These are phyloP conservation scores for Thalassophryne amazonica DNA, from an alignment of 2,797 vertebrate genomes.

Conservation along the genomic window DNA sequence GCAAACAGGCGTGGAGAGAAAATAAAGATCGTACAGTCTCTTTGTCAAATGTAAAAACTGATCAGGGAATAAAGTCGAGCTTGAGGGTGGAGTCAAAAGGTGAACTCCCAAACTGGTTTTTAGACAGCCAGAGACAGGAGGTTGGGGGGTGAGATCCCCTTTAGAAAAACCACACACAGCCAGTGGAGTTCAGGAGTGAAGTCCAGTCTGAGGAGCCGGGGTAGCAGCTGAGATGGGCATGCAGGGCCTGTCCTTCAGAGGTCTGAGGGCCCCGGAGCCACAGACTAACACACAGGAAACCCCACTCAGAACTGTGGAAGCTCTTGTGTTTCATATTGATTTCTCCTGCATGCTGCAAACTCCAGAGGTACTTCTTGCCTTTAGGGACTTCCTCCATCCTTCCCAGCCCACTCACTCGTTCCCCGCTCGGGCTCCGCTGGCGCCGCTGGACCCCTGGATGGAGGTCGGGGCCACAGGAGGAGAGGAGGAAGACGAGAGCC, in stretches of 20 bases:
- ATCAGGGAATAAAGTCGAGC: slow-evolving; percentile 61
- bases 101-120: slow-evolving; percentile 55
- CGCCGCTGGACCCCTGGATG: slow-evolving; percentile 68
- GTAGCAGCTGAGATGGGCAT: slow-evolving; percentile 62
- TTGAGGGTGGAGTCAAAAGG: slow-evolving; percentile 63
- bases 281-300: slow-evolving; percentile 67
- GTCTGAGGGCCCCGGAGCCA: slow-evolving; percentile 69
- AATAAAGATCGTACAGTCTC: slow-evolving; percentile 65
- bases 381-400: slow-evolving; percentile 68
- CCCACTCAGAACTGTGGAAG: slow-evolving; percentile 60
- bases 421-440: slow-evolving; percentile 60
- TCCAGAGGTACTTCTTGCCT: slow-evolving; percentile 75
- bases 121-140: slow-evolving; percentile 61
- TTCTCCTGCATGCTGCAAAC: slow-evolving; percentile 67
- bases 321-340: slow-evolving; percentile 77
- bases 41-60: slow-evolving; percentile 68
- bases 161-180: slow-evolving; percentile 74
- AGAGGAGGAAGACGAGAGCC: slow-evolving; percentile 69
- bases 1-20: slow-evolving; percentile 36
- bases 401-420: slow-evolving; percentile 75
- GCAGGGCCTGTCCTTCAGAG: slow-evolving; percentile 68
- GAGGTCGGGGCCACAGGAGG: slow-evolving; percentile 68
- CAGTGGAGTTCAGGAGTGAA: slow-evolving; percentile 50
- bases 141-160: slow-evolving; percentile 61
- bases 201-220: slow-evolving; percentile 52